Conservation (phyloP, 2,888 invertebrate species). For the Agapostemon virescens region DNA sequence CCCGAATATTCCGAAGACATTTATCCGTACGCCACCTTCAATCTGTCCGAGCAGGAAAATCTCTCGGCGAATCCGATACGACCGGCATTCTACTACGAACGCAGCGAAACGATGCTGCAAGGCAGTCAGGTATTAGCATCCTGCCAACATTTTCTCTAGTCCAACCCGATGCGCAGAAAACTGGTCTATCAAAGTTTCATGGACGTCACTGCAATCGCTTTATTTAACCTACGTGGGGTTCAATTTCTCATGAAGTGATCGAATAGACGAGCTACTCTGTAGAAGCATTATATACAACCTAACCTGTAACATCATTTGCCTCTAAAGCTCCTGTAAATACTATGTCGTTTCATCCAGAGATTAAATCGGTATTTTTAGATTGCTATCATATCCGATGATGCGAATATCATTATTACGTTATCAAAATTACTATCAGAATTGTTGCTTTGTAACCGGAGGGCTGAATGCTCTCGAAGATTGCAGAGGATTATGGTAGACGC, state of each 20-base stretch:
- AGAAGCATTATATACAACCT: not conserved
- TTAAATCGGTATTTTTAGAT: too few species aligned
- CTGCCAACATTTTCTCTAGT: not conserved
- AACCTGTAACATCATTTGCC: not conserved
- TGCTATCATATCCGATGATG: too few species aligned
- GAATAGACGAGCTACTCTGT: not conserved
- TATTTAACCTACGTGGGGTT: not conserved
- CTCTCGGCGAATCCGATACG: conserved; percentile 81
- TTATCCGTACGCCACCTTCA: conserved; percentile 84
- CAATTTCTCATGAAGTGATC: not conserved
- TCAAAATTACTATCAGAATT: too few species aligned
- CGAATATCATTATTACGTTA: too few species aligned
- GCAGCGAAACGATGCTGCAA: conserved; percentile 78
- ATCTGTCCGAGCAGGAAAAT: conserved; percentile 83
- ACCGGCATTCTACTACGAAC: conserved; percentile 79
- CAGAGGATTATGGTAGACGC: too few species aligned
- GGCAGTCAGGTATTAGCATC: conserved; percentile 73
- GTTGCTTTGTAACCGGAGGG: too few species aligned
- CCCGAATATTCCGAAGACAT: conserved; percentile 84
- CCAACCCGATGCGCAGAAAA: not conserved
- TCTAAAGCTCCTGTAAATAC: not conserved
- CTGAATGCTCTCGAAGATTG: too few species aligned
- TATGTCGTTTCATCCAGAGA: not conserved
- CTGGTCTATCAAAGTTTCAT: not conserved
- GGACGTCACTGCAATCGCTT: not conserved